Evolutionary conservation across 2,888 invertebrate genomes (phyloP), one percentile per base, ranked within the genome.

Genomic region (Chromoteleia sp.): DNA sequence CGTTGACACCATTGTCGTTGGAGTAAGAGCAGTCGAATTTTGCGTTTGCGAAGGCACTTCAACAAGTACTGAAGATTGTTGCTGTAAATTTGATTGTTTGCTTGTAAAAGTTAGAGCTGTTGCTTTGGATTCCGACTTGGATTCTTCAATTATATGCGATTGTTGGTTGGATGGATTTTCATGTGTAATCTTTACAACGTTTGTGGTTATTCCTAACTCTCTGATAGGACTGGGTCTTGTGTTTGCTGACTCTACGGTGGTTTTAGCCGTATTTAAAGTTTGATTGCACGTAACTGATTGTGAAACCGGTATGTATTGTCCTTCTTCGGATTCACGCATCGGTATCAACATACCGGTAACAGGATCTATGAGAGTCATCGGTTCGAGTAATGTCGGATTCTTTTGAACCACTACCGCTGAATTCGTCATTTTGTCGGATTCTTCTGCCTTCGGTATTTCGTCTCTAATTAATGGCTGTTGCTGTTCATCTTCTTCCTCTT

Each of bases 281-380:
- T 86, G 85, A 8, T 87, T 90, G 0, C 88, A 78, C 1, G 88
- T 87, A 0, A 41, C 39, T 2, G 77, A 39, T 12, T 71, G 71
- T 0, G 93, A 92, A 19, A 94, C 92, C 0, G 95, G 94, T 73
- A 95, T 93, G 88, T 95, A 95, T 84, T 94, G 94, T 8, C 94
- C 94, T 87, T 95, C 96, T 87, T 95, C 95, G 54, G 94, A 94
- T 85, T 95, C 95, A 86, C 94, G 93, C 94, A 95, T 94, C 0
- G 95, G 94, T 71, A 94, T 95, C 30, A 96, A 92, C 84, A 95
- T 92, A 1, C 96, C 96, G 0, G 96, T 96, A 0, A 95, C 95
- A 0, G 96, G 95, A 91, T 96, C 96, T 45, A 96, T 95, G 14
- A 96, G 89, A 2, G 94, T 94, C 86, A 94, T 94, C 0, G 95